Evolutionary conservation across 2,797 vertebrate species (phyloP), one percentile per base, ranked within the genome.

Genomic region (Chaetodon trifasciatus): DNA sequence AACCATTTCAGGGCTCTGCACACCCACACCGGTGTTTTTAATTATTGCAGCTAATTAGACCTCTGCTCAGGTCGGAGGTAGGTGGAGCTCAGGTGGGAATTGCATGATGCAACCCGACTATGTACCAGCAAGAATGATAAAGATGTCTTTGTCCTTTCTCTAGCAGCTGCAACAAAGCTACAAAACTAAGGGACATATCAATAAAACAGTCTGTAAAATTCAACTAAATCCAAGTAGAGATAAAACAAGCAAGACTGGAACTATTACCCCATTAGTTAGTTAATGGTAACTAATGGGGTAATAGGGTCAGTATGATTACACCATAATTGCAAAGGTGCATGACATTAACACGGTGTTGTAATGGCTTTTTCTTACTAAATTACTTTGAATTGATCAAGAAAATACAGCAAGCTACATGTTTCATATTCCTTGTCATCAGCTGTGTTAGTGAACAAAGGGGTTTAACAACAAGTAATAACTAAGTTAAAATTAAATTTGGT

Each of bases 301-400:
- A 60, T 15, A 52, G 28, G 49, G 74, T 70, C 42, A 44, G 8
- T 44, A 44, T 66, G 39, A 75, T 78, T 66, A 49, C 21, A 50
- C 6, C 23, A 42, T 42, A 64, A 65, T 17, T 42, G n/a, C 39
- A 40, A 71, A 69, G 15, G 50, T 58, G 62, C 10, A 60, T 24
- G 17, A 58, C 70, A 55, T 74, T 15, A 74, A 4, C 3, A 56
- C 47, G 1, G 10, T 53, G 4, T n/a, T 79, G 47, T n/a, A 17
- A 47, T 58, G 23, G 19, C 3, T 37, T 62, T 76, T 35, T 28
- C 5, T 42, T 58, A 1, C 32, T 24, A 32, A 71, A 62, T 55
- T 1, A 7, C 42, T 70, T 23, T 61, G 37, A 52, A 28, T 11
- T 46, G n/a, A 23, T 42, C 5, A 46, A n/a, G 32, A 56, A 74